Evolutionary conservation across 2,797 vertebrate genomes (phyloP).

Genomic region (Syngnathus acus): DNA sequence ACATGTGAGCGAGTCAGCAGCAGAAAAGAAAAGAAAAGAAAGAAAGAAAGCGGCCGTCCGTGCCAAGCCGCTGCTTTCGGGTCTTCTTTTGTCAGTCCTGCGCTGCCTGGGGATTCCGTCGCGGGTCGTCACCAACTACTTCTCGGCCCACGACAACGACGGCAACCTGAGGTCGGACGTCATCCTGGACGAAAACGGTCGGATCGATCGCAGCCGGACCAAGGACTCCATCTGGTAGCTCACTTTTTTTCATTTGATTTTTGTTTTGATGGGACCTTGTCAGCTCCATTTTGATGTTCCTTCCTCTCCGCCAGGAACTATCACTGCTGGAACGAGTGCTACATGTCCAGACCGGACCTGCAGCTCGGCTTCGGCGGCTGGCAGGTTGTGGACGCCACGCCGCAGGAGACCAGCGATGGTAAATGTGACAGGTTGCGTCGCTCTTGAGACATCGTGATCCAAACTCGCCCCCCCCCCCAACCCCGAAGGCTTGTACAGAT

Average conservation of each 20-base stretch:
- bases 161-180: conserved; percentile 86
- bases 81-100: conserved; percentile 69
- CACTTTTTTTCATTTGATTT: too few species aligned
- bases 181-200: conserved; percentile 81
- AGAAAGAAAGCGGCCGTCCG: too few species aligned
- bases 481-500: conserved; percentile 81
- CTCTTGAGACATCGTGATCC: background rate
- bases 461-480: background rate
- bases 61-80: background rate
- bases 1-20: conserved; percentile 77
- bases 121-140: conserved; percentile 85
- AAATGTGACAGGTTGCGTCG: background rate
- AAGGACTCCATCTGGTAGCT: conserved; percentile 87
- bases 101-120: conserved; percentile 89
- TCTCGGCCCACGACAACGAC: conserved; percentile 91
- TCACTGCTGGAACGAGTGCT: conserved; percentile 96
- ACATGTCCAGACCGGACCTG: conserved; percentile 91
- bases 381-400: conserved; percentile 92
- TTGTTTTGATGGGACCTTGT: too few species aligned
- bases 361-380: conserved; percentile 90
- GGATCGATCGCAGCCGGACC: conserved; percentile 74
- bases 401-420: conserved; percentile 94
- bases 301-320: conserved; percentile 79
- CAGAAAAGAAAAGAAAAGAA: too few species aligned
- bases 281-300: background rate